These are phyloP conservation scores for Elachura formosa DNA, from an alignment of 2,113 vertebrate species.

Conservation along the genomic window DNA sequence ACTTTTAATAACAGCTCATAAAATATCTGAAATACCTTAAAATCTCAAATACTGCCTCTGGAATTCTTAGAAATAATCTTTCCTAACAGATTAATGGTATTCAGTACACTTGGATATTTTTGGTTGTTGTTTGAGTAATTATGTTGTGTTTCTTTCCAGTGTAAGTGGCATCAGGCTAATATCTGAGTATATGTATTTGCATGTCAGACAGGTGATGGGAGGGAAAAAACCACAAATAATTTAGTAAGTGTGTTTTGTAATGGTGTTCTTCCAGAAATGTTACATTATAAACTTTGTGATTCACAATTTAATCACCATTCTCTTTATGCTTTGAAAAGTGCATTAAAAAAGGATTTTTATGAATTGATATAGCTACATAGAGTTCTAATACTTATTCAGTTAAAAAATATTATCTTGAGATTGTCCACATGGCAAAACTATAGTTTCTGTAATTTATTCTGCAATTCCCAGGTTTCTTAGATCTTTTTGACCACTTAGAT, in stretches of 20 bases:
- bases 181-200: background rate
- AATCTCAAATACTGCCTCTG: background rate
- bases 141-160: background rate
- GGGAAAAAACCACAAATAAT: background rate
- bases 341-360: fast-evolving
- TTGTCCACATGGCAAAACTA: background rate
- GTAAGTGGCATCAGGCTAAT: background rate
- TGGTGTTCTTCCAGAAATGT: background rate
- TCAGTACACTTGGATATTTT: background rate
- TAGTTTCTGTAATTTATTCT: background rate
- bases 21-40: background rate
- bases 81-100: background rate
- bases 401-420: background rate
- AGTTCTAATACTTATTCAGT: background rate
- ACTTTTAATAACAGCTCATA: background rate
- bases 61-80: background rate
- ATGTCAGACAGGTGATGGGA: background rate
- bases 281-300: background rate
- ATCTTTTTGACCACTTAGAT: background rate
- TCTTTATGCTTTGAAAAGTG: background rate
- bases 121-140: background rate
- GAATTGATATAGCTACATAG: background rate
- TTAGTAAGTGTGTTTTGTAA: background rate
- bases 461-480: background rate
- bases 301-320: background rate